Evolutionary conservation across 2,797 vertebrate genomes (phyloP), one percentile per base, ranked within the genome.

Genomic region (Girardinus metallicus): DNA sequence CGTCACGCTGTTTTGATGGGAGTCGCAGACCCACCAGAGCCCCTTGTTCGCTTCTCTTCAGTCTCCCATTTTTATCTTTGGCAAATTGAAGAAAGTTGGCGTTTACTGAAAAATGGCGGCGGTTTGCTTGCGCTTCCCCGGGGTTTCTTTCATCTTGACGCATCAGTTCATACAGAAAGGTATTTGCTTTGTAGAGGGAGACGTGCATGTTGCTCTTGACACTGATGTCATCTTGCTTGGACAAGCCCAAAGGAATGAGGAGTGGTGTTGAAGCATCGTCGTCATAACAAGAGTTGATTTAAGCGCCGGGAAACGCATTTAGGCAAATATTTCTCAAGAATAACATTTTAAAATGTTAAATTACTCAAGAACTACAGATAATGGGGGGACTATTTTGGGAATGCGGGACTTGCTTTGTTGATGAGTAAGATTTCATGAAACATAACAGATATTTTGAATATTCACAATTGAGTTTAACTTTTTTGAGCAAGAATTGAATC

Each of bases 181-280:
- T 36, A 41, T 82, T 82, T 80, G 66, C 16, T 64, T 76, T 43
- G 71, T 75, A 80, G 43, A 79, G 57, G 73, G 36, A 74, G 68
- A 26, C 51, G 73, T 85, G 73, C 62, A 79, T 83, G 78, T 76
- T 3, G 53, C 76, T 47, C 31, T 51, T 53, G 36, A 71, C 31
- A 5, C 74, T 86, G 82, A 87, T 86, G 80, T 90, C 81, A 86
- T 81, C 90, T 79, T 85, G 85, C 87, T 84, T 3, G 1, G 77
- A 85, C 89, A 91, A 83, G 91, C 85, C 88, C 85, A 57, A 66
- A 85, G 87, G 82, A 88, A 75, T 74, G 72, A 72, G 53, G 83
- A 84, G 79, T 85, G 87, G 90, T 91, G 73, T 71, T 73, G 86
- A 85, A 90, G 90, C 86, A 76, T 85, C 80, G 44, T 76, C 76